phyloP scores from a whole-genome alignment of 1,140 invertebrate species.

The Eurytemora carolleeae region DNA sequence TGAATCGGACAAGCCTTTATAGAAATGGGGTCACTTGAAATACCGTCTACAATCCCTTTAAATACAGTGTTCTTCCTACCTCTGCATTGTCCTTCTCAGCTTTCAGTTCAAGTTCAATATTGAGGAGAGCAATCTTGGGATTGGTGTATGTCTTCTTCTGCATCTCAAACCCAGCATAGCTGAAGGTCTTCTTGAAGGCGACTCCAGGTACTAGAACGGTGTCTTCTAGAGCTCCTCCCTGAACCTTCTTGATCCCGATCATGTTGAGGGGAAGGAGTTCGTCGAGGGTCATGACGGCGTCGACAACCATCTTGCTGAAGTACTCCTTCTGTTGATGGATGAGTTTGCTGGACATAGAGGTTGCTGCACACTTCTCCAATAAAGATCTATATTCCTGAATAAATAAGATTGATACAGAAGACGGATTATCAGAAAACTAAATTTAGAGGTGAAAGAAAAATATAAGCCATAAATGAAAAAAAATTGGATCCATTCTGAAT shows the following conservation, averaged over 20 bases:
- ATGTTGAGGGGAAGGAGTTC: slow-evolving; percentile 87
- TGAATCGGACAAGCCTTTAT: too few species aligned
- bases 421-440: slow-evolving; percentile 38
- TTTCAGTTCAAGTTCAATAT: slow-evolving; percentile 94
- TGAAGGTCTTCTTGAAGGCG: slow-evolving; percentile 99
- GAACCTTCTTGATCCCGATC: slow-evolving; percentile 98
- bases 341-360: slow-evolving; percentile 87
- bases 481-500: too few species aligned
- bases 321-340: slow-evolving; percentile 87
- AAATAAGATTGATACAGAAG: slow-evolving; percentile 29
- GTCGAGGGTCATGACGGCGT: slow-evolving; percentile 82
- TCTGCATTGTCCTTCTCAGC: slow-evolving; percentile 97
- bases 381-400: slow-evolving; percentile 36
- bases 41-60: too few species aligned
- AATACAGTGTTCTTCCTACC: too few species aligned
- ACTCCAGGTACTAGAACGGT: slow-evolving; percentile 52
- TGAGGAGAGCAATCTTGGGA: slow-evolving; percentile 88
- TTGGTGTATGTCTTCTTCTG: slow-evolving; percentile 80
- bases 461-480: slow-evolving; percentile 3
- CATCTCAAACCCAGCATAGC: slow-evolving; percentile 99
- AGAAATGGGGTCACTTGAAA: too few species aligned
- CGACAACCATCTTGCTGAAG: slow-evolving; percentile 91
- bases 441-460: slow-evolving; percentile 6
- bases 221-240: slow-evolving; percentile 70
- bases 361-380: slow-evolving; percentile 82